Percentiles rank a stretch among this genome's conserved stretches.
Conservation (phyloP, 92 coral and sea anemone species). For the Pocillopora meandrina region DNA sequence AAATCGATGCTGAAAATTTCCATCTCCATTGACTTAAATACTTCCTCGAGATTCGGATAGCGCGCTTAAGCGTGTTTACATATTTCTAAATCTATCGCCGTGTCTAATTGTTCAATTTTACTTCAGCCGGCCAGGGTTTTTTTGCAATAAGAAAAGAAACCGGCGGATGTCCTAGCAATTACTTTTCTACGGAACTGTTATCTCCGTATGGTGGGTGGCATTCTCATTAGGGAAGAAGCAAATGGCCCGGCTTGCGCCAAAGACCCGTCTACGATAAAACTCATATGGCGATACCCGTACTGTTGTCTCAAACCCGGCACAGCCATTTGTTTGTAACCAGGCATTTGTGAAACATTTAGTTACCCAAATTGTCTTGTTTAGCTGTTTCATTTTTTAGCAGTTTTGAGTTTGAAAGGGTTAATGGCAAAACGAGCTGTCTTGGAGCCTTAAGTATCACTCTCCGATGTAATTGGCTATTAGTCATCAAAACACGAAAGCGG, state of each 20-base stretch:
- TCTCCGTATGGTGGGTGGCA: slow-evolving; percentile 51
- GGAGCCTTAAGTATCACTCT: slow-evolving; percentile 44
- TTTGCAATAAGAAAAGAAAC: slow-evolving; percentile 18
- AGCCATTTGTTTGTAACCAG: not conserved
- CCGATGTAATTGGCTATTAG: slow-evolving; percentile 45
- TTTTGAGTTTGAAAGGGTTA: slow-evolving; percentile 2
- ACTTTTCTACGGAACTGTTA: slow-evolving; percentile 39
- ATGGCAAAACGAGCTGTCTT: slow-evolving; percentile 26
- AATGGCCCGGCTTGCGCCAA: slow-evolving; percentile 42
- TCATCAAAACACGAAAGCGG: slow-evolving; percentile 44
- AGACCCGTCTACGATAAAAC: slow-evolving; percentile 30
- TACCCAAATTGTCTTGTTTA: not conserved
- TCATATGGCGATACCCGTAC: slow-evolving; percentile 14
- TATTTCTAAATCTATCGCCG: slow-evolving; percentile 15
- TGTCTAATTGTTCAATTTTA: slow-evolving; percentile 19
- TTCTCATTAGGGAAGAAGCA: slow-evolving; percentile 34
- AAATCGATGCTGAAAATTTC: slow-evolving; percentile 16
- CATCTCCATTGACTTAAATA: slow-evolving; percentile 29
- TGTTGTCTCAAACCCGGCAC: not conserved
- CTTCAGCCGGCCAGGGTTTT: slow-evolving; percentile 17
- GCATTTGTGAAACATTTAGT: not conserved
- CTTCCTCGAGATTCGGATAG: not conserved
- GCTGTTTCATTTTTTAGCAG: not conserved
- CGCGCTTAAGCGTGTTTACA: slow-evolving; percentile 1
- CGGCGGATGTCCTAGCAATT: slow-evolving; percentile 52